Evolutionary conservation across 2,113 vertebrate species (phyloP), one percentile per base, ranked within the genome.

Genomic region (Anolis carolinensis): DNA sequence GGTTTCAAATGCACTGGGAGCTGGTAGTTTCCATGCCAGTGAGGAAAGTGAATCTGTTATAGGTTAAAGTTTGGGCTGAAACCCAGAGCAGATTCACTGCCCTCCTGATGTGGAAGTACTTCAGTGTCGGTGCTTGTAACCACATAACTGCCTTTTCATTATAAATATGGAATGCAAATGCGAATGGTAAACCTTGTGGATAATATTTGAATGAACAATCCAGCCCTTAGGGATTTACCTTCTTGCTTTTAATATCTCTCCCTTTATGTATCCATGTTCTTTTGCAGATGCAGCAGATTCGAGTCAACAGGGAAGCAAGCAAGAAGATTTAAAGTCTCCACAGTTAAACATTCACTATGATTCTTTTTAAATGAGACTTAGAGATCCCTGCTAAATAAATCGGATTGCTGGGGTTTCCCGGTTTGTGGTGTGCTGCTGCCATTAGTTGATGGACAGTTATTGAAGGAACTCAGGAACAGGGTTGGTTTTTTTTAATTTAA

Each of bases 381-480:
- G 50, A 27, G 67, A 32, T 23, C 52, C 78, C 65, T 74, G 79
- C 44, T 23, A 79, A 87, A n/a, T 75, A 44, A 87, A 83, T 65
- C 7, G 73, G 18, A 71, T 72, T 23, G 65, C 34, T 0, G 0
- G 48, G 36, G 55, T 9, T 87, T 86, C 71, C 85, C 0, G 44
- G 30, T 76, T 81, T 83, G 32, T 8, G 72, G 50, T 27, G 71
- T n/a, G 83, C 84, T 7, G 1, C 91, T 68, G 70, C 89, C 76
- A 83, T 90, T 67, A 87, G 88, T 0, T 83, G 93, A 93, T 87
- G 92, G 93, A 94, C 94, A 93, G 92, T 93, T 89, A 87, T 89
- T 74, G 93, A 94, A 92, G 94, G 32, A 13, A 0, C 91, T 95
- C 93, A 90, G 92, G 93, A 89, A 93, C 67, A 91, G 93, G 89